Percentiles rank a stretch among this genome's conserved stretches.
Conservation (phyloP, 30 jellyfish, hydroid and myxozoan species). For the Aurelia coerulea region DNA sequence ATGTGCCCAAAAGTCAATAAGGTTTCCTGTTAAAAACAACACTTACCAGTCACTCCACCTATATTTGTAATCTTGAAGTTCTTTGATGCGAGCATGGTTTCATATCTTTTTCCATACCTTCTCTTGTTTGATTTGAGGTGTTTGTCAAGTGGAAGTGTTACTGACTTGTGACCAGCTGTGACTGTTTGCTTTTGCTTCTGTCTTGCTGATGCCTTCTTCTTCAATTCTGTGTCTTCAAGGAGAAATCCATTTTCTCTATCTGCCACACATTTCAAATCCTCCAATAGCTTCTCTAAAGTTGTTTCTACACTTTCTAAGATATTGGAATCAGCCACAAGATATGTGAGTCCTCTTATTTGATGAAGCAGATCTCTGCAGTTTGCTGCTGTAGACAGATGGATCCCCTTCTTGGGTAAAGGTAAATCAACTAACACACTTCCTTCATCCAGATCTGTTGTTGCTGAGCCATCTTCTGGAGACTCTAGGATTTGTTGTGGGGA, state of each 20-base stretch:
- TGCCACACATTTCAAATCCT: background rate
- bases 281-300: background rate
- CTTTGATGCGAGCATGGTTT: too few species aligned
- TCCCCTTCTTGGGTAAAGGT: background rate
- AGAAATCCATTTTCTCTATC: background rate
- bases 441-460: background rate
- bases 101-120: too few species aligned
- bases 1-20: too few species aligned
- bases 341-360: background rate
- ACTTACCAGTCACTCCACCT: too few species aligned
- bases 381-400: constrained; percentile 13
- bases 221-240: too few species aligned
- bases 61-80: too few species aligned
- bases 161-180: too few species aligned
- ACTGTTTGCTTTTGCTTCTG: too few species aligned
- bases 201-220: too few species aligned
- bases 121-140: too few species aligned
- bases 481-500: background rate
- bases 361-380: constrained; percentile 24
- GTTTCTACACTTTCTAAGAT: background rate
- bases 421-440: background rate
- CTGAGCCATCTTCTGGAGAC: background rate
- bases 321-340: background rate
- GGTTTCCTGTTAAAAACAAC: too few species aligned
- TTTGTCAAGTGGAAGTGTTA: too few species aligned